phyloP scores from a whole-genome alignment of 2,888 invertebrate genomes.

The Drosophila nr. medialis region DNA sequence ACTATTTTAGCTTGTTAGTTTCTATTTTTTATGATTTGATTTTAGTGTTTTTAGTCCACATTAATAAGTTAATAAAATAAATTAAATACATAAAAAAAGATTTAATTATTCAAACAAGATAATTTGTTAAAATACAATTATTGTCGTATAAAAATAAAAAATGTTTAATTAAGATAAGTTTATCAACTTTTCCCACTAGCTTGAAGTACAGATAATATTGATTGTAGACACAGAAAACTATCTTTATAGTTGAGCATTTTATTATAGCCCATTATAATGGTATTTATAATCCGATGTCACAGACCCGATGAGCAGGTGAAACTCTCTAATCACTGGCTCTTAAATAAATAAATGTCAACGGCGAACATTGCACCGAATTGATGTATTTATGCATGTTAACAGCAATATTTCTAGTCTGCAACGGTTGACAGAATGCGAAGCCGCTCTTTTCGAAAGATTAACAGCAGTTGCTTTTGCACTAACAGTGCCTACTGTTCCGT shows the following conservation, averaged over 20 bases:
- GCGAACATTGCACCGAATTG: slow-evolving; percentile 1
- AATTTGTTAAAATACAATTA: not conserved
- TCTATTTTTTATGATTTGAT: not conserved
- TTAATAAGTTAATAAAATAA: not conserved
- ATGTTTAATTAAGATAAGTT: not conserved
- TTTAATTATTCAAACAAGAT: not conserved
- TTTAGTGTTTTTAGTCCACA: not conserved
- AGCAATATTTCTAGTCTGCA: slow-evolving; percentile 16
- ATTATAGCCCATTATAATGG: not conserved
- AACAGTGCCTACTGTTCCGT: slow-evolving; percentile 26
- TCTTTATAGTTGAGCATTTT: not conserved
- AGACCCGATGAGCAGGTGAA: slow-evolving; percentile 27
- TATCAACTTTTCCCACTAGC: not conserved
- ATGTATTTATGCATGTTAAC: slow-evolving; percentile 13
- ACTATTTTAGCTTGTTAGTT: not conserved
- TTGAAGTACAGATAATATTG: not conserved
- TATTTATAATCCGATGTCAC: not conserved
- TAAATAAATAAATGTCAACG: slow-evolving; percentile 47
- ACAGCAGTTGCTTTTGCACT: slow-evolving; percentile 10
- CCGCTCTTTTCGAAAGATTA: slow-evolving; percentile 2
- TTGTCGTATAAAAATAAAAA: not conserved
- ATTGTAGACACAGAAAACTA: not conserved
- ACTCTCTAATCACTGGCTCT: slow-evolving; percentile 28
- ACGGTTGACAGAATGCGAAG: slow-evolving; percentile 23
- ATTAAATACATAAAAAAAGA: not conserved